Evolutionary conservation across 30 jellyfish, hydroid and myxozoan species (phyloP).

Genomic region (Aurelia coerulea): DNA sequence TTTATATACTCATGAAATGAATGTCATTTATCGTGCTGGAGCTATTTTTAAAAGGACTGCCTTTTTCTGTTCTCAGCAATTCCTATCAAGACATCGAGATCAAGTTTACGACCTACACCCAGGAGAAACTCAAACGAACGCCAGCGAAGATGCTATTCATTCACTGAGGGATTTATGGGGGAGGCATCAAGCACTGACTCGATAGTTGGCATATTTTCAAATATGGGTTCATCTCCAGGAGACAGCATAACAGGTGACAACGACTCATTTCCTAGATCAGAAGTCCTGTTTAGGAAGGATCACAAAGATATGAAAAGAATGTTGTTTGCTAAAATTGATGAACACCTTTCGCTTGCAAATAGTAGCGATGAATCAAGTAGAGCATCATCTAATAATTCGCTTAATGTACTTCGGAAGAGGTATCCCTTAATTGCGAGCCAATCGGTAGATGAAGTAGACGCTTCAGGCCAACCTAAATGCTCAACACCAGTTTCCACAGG

Average conservation of each 20-base stretch:
- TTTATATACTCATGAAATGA: too few species aligned
- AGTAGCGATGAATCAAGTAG: not conserved
- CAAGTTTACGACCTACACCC: not conserved
- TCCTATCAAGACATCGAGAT: conserved; percentile 8
- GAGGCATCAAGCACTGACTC: conserved; percentile 31
- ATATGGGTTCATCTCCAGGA: conserved; percentile 42
- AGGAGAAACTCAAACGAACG: conserved; percentile 14
- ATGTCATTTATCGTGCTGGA: too few species aligned
- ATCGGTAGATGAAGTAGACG: conserved; percentile 2
- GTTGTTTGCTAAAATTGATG: conserved; percentile 45
- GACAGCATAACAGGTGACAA: conserved; percentile 1
- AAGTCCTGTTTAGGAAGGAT: conserved; percentile 63
- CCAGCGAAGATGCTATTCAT: conserved; percentile 45
- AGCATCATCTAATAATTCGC: not conserved
- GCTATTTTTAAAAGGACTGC: too few species aligned
- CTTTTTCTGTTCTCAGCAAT: conserved; percentile 3
- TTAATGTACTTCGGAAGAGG: not conserved
- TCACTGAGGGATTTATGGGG: conserved; percentile 57
- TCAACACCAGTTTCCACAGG: conserved; percentile 29
- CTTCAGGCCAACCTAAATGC: not conserved
- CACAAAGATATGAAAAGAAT: conserved; percentile 53
- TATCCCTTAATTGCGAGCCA: too few species aligned
- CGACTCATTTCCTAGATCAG: conserved; percentile 61
- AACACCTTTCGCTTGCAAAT: not conserved
- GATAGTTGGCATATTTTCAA: conserved; percentile 45